Conservation (phyloP, 2,888 invertebrate genomes). For the Enchytraeus crypticus region DNA sequence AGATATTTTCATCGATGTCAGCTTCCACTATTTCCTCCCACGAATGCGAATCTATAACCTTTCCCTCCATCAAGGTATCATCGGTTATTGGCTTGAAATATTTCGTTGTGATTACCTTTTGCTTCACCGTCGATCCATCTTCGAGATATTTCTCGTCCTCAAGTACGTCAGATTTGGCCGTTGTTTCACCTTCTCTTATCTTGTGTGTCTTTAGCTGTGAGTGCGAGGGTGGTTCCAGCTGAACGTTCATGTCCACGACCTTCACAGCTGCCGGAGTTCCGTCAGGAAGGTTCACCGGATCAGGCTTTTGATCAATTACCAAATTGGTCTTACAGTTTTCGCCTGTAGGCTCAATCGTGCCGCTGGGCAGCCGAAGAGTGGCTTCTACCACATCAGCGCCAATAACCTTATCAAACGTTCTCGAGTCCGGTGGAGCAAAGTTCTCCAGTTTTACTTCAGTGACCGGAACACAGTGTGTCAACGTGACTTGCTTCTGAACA, state of each 20-base stretch:
- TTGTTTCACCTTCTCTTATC: conserved; percentile 10
- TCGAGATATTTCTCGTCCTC: conserved; percentile 11
- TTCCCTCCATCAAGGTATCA: conserved; percentile 1
- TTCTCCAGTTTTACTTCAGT: conserved; percentile 5
- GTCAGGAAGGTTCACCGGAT: neutral
- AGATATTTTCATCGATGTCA: conserved; percentile 13
- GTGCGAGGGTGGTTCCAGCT: conserved; percentile 3
- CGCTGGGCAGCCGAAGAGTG: conserved; percentile 3
- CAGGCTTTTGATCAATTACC: neutral
- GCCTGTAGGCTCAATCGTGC: conserved; percentile 1
- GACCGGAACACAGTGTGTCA: neutral
- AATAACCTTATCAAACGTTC: neutral
- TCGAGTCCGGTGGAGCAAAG: conserved; percentile 1
- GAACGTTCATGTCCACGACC: neutral
- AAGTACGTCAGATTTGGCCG: conserved; percentile 3
- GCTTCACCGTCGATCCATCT: conserved; percentile 8
- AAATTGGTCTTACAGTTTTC: conserved; percentile 2
- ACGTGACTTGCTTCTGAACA: neutral
- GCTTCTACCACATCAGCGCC: conserved; percentile 1
- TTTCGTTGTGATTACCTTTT: conserved; percentile 14
- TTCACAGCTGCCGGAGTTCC: neutral
- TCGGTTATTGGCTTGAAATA: conserved; percentile 14
- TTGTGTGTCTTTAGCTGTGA: neutral
- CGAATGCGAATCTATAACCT: conserved; percentile 4
- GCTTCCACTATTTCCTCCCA: conserved; percentile 16